Percentiles rank a stretch among this genome's conserved stretches.
These are phyloP conservation scores for Oncorhynchus gorbuscha DNA, from an alignment of 2,113 vertebrate genomes.

Conservation along the genomic window DNA sequence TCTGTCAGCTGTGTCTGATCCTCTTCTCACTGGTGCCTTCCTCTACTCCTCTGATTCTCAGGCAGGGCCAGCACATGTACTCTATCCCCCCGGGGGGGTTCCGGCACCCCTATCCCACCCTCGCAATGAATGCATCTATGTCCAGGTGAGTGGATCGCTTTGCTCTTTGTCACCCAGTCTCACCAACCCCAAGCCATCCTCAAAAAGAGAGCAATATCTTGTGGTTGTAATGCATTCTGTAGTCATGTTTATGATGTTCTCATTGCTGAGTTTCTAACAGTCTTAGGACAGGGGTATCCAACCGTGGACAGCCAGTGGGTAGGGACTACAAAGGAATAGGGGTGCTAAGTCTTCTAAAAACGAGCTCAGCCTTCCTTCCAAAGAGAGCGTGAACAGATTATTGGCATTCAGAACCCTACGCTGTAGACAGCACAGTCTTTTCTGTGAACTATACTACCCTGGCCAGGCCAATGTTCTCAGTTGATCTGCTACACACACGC, in stretches of 20 bases:
- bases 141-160: conserved; percentile 82
- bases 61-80: conserved; percentile 92
- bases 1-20: conserved; percentile 59
- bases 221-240: conserved; percentile 41
- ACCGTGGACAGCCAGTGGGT: conserved; percentile 15
- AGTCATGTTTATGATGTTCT: conserved; percentile 38
- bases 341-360: conserved; percentile 33
- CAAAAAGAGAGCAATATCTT: conserved; percentile 39
- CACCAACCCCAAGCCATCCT: conserved; percentile 12
- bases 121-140: conserved; percentile 94
- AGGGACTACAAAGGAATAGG: conserved; percentile 41
- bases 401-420: conserved; percentile 7
- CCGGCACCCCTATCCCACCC: conserved; percentile 88
- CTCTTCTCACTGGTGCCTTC: conserved; percentile 20
- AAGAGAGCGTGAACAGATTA: conserved; percentile 22
- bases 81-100: conserved; percentile 89
- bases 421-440: conserved; percentile 30
- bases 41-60: conserved; percentile 44
- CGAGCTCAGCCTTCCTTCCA: conserved; percentile 35
- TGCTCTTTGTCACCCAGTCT: conserved; percentile 24
- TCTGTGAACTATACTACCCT: conserved; percentile 4
- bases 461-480: conserved; percentile 39
- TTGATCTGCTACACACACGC: conserved; percentile 15
- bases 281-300: neutral
- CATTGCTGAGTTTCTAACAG: neutral